A percentile compares a stretch with the other conserved stretches of the same genome.
Conservation (phyloP, 2,888 invertebrate species). For the Gymnoscelis rufifasciata region DNA sequence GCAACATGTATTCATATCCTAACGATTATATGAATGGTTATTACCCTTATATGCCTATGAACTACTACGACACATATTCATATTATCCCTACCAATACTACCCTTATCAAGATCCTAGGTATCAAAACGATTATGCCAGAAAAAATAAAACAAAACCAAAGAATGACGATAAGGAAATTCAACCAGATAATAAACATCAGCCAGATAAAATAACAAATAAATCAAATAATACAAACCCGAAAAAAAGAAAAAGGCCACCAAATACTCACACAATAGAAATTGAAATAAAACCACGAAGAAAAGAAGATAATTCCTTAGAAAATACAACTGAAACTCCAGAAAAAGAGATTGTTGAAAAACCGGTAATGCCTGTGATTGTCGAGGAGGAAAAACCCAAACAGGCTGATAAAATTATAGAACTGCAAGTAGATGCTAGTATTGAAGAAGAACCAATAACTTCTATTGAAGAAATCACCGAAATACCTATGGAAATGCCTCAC, state of each 20-base stretch:
- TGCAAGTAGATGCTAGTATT: slow-evolving; percentile 12
- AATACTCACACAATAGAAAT: slow-evolving; percentile 15
- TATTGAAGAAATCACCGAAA: slow-evolving; percentile 17
- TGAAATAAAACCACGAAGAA: slow-evolving; percentile 23
- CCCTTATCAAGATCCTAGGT: slow-evolving; percentile 17
- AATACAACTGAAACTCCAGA: background rate
- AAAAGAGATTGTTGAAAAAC: background rate
- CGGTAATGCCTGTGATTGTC: background rate
- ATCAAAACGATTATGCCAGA: slow-evolving; percentile 9
- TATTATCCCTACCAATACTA: slow-evolving; percentile 31
- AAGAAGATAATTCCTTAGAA: slow-evolving; percentile 11
- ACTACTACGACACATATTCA: slow-evolving; percentile 20
- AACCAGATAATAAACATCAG: background rate
- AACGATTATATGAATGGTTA: slow-evolving; percentile 19
- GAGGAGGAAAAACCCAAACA: slow-evolving; percentile 15
- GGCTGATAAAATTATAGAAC: slow-evolving; percentile 22
- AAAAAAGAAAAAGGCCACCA: background rate
- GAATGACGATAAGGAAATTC: slow-evolving; percentile 6
- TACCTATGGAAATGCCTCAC: slow-evolving; percentile 24
- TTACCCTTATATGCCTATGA: slow-evolving; percentile 25
- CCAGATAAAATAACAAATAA: slow-evolving; percentile 5
- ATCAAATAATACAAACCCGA: background rate
- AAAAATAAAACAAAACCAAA: slow-evolving; percentile 20
- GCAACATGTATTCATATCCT: slow-evolving; percentile 7
- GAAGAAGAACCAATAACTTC: slow-evolving; percentile 7